phyloP scores from a whole-genome alignment of 2,888 invertebrate species.

The Drosophila cognata region DNA sequence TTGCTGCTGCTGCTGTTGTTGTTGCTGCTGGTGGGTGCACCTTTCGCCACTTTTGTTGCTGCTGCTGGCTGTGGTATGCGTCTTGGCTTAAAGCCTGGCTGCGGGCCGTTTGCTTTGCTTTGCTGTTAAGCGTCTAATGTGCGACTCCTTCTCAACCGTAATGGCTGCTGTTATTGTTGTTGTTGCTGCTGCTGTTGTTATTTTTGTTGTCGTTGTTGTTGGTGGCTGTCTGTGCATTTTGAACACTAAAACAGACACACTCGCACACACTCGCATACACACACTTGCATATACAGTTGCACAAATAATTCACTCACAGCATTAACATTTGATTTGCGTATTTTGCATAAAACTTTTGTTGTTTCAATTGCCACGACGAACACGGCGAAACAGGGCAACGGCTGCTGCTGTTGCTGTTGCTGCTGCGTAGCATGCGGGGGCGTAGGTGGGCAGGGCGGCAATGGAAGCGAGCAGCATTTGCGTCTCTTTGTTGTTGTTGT shows the following conservation, averaged over 20 bases:
- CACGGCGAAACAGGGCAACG: constrained; percentile 47
- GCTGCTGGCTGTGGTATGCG: constrained; percentile 41
- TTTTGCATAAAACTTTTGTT: constrained; percentile 60
- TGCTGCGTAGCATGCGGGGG: constrained; percentile 44
- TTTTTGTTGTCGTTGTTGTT: constrained; percentile 36
- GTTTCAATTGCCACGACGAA: constrained; percentile 69
- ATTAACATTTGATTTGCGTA: constrained; percentile 59
- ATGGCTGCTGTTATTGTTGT: constrained; percentile 40
- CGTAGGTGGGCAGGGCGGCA: constrained; percentile 30
- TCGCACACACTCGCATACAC: constrained; percentile 3
- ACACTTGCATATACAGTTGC: constrained; percentile 9
- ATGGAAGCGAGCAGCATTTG: constrained; percentile 53
- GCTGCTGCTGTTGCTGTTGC: constrained; percentile 21
- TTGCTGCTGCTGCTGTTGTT: constrained; percentile 26
- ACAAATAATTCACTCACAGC: constrained; percentile 34
- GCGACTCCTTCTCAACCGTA: constrained; percentile 38
- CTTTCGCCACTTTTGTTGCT: constrained; percentile 72
- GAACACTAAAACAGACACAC: constrained; percentile 31
- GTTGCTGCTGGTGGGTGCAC: constrained; percentile 73
- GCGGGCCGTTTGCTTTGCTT: constrained; percentile 48
- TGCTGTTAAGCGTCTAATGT: constrained; percentile 52
- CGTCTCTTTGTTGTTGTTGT: constrained; percentile 45
- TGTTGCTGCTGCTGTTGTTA: constrained; percentile 34
- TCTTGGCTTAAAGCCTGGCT: constrained; percentile 42
- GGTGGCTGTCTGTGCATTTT: constrained; percentile 67